A percentile compares a stretch with the other conserved stretches of the same genome.
phyloP scores from a whole-genome alignment of 2,888 invertebrate species.

The Ophion slaviceki region DNA sequence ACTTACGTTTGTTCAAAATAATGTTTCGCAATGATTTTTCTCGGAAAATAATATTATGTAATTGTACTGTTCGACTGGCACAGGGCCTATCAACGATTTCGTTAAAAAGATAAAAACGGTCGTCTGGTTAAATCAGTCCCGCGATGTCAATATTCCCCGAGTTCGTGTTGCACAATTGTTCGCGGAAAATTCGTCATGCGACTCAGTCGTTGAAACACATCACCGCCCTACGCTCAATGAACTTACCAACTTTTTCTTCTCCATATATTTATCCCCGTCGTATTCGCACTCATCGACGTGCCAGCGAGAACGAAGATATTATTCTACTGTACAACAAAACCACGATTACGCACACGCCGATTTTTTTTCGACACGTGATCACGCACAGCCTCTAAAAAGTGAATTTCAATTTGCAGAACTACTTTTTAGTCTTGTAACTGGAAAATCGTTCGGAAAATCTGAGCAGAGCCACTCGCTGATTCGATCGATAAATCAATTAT shows the following conservation, averaged over 20 bases:
- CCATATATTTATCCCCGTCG: background rate
- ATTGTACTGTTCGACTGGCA: background rate
- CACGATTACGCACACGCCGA: background rate
- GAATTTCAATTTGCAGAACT: conserved; percentile 3
- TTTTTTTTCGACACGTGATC: background rate
- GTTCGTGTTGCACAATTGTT: background rate
- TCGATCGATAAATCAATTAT: background rate
- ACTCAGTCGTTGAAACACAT: background rate
- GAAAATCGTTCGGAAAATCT: conserved; percentile 9
- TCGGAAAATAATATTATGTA: background rate
- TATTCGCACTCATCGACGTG: conserved; percentile 41
- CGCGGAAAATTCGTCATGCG: background rate
- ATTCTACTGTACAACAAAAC: conserved; percentile 43
- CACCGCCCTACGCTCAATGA: background rate
- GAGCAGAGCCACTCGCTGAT: conserved; percentile 38
- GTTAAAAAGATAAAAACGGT: background rate
- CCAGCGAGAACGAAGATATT: conserved; percentile 66
- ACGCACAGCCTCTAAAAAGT: background rate
- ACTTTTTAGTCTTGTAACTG: background rate
- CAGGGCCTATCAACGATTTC: background rate
- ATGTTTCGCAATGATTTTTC: background rate
- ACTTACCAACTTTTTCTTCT: background rate
- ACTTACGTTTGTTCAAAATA: background rate
- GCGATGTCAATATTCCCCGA: too few relatives aligned
- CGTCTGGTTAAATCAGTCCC: too few relatives aligned